Percentiles rank a stretch among this genome's conserved stretches.
Conservation (phyloP, 2,797 vertebrate genomes). For the Sebastes diploproa region DNA sequence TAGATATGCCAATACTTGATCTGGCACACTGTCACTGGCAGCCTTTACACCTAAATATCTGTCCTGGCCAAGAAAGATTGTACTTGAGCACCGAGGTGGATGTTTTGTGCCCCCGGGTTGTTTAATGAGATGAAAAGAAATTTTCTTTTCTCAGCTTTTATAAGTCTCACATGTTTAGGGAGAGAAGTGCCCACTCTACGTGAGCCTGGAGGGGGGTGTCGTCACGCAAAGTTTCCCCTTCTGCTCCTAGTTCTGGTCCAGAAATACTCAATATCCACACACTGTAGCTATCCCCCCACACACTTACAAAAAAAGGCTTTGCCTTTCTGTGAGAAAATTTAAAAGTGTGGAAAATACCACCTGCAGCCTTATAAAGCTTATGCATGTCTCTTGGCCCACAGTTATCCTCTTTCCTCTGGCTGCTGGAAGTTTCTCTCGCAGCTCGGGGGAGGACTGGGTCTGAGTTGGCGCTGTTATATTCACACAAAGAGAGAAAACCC, state of each 20-base stretch:
- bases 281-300: neutral
- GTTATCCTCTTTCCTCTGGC: neutral
- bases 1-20: constrained; percentile 57
- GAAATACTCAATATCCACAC: constrained; percentile 8
- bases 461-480: neutral
- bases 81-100: constrained; percentile 15
- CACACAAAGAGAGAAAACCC: neutral
- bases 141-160: neutral
- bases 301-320: constrained; percentile 9
- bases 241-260: constrained; percentile 4
- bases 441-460: neutral
- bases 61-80: constrained; percentile 20
- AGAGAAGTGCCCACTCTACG: constrained; percentile 4
- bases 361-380: constrained; percentile 3
- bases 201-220: neutral
- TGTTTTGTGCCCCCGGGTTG: constrained; percentile 9
- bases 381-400: constrained; percentile 6
- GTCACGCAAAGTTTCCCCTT: constrained; percentile 9
- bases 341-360: constrained; percentile 21
- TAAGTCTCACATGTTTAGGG: neutral
- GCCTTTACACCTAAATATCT: constrained; percentile 25
- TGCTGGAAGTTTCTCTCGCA: neutral
- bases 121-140: constrained; percentile 41
- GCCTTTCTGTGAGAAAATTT: constrained; percentile 21
- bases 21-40: constrained; percentile 31